Base-by-base conservation (phyloP, 2,113 vertebrate species). In the Phyllostomus discolor region DNA sequence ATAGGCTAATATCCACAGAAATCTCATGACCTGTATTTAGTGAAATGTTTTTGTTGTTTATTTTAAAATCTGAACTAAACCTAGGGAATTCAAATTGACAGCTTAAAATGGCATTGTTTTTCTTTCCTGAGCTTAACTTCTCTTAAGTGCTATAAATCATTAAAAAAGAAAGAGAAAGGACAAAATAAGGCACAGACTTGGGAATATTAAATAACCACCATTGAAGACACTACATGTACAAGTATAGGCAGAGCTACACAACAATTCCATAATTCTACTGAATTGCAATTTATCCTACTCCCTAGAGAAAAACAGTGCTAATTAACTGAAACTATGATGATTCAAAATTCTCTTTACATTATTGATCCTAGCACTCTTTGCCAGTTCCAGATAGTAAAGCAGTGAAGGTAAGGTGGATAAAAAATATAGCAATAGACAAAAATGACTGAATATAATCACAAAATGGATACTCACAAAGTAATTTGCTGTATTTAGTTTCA, bases 271-370 rank as follows among this genome's bases (percentile, higher is more conserved):
- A 73, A 57, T 24, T 87, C 12, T 48, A 83, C 28, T 69, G 54
- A 79, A 79, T 69, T n/a, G 66, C 1, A 75, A 4, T 80, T 72
- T 52, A 38, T 1, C 41, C 20, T 31, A 5, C 3, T 91, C 20
- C 64, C 64, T 78, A 69, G 5, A 50, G 19, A 35, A 70, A 88
- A 94, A 72, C 31, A 59, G 1, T 24, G 26, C 20, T 81, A 87
- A 92, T 87, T 33, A 89, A 85, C 78, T 73, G 80, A 93, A 94
- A 86, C 62, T 26, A 82, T 24, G 24, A 48, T 54, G 81, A 95
- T 15, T 94, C 33, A 66, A 92, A 95, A 41, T 35, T 70, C 16
- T 16, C 33, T 52, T 92, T 73, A 66, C 12, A 88, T 67, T 70
- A 78, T 72, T 57, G 43, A 86, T 72, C n/a, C 28, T 26, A 31